Evolutionary conservation across 2,888 invertebrate species (phyloP).

Genomic region (Acleris sparsana): DNA sequence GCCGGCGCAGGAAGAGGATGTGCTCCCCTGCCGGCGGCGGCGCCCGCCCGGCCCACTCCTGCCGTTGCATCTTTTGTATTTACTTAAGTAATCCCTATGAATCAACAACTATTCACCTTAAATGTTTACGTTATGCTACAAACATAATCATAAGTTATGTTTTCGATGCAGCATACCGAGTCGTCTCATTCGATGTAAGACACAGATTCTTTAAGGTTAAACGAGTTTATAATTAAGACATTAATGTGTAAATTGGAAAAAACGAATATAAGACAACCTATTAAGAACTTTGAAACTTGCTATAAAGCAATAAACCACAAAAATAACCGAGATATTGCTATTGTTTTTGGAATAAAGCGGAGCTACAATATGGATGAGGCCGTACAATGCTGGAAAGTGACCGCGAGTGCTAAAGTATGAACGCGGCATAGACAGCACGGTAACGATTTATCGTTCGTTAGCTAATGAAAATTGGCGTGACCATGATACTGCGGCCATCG

Average conservation of each 20-base stretch:
- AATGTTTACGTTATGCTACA: not conserved
- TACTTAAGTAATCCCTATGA: too few relatives aligned
- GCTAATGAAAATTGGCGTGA: slow-evolving; percentile 71
- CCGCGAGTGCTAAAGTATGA: slow-evolving; percentile 32
- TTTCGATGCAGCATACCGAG: not conserved
- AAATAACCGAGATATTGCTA: not conserved
- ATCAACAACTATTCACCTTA: not conserved
- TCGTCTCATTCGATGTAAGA: too few relatives aligned
- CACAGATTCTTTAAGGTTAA: too few relatives aligned
- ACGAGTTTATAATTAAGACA: too few relatives aligned
- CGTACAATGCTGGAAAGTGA: slow-evolving; percentile 33
- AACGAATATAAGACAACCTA: too few relatives aligned
- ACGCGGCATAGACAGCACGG: slow-evolving; percentile 31
- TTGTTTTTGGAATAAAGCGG: not conserved
- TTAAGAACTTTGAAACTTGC: too few relatives aligned
- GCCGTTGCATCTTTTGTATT: slow-evolving; percentile 16
- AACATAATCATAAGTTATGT: not conserved
- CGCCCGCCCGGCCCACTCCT: slow-evolving; percentile 13
- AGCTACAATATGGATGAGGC: not conserved
- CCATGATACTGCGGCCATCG: slow-evolving; percentile 48
- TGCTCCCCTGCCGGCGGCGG: slow-evolving; percentile 51
- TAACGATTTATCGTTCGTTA: slow-evolving; percentile 54
- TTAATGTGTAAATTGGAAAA: too few relatives aligned
- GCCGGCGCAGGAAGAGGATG: slow-evolving; percentile 75
- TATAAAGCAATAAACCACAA: not conserved